These are phyloP conservation scores for Masticophis lateralis DNA, from an alignment of 2,797 vertebrate genomes.

Conservation along the genomic window DNA sequence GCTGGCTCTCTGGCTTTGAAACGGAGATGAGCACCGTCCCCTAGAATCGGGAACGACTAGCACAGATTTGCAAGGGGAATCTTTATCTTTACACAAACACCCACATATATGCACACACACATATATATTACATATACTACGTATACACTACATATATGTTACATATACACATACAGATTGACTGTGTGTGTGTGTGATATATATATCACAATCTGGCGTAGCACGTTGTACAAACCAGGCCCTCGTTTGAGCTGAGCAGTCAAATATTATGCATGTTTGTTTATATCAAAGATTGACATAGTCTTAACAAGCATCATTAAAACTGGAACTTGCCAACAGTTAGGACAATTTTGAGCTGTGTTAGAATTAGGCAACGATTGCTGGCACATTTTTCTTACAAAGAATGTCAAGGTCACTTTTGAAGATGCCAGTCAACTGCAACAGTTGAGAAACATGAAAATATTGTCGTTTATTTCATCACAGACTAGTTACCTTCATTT, in stretches of 20 bases:
- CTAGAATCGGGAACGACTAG: no score
- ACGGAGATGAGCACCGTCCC: no score
- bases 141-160: no score
- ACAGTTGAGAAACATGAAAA: not conserved
- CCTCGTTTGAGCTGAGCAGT: not conserved
- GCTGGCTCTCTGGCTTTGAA: no score
- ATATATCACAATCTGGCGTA: not conserved
- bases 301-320: not conserved
- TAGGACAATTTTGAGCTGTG: not conserved
- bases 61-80: no score
- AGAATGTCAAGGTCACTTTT: not conserved
- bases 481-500: not conserved
- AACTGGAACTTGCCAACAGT: not conserved
- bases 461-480: not conserved
- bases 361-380: not conserved
- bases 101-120: no score
- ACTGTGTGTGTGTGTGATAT: no score
- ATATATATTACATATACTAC: no score
- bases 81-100: no score
- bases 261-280: not conserved
- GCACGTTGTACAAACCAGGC: not conserved
- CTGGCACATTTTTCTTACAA: not conserved
- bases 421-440: not conserved
- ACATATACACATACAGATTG: no score
- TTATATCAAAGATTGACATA: not conserved